Conservation (phyloP, 1,140 invertebrate genomes). For the Rhysida immarginata region DNA sequence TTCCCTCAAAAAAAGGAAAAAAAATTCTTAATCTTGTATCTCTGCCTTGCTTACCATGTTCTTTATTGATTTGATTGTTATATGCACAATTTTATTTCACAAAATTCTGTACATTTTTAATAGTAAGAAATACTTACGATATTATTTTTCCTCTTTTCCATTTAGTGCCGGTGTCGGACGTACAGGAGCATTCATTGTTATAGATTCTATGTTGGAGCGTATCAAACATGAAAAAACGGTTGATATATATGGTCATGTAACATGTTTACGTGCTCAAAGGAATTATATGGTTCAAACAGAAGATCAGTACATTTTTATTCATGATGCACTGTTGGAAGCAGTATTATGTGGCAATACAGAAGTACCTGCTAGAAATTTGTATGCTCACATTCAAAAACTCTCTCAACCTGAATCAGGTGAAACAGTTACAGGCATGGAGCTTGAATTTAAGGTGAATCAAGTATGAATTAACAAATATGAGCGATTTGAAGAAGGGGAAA, state of each 20-base stretch:
- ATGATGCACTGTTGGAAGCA: slow-evolving; percentile 90
- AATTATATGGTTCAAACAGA: slow-evolving; percentile 93
- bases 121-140: no score
- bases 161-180: slow-evolving; percentile 91
- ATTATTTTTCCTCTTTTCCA: no score
- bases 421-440: slow-evolving; percentile 81
- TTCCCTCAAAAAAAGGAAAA: no score
- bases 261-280: slow-evolving; percentile 85
- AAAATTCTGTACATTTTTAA: no score
- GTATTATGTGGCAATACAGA: slow-evolving; percentile 91
- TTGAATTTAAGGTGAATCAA: slow-evolving; percentile 74
- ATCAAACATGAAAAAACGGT: slow-evolving; percentile 91
- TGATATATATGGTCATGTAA: slow-evolving; percentile 98
- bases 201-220: slow-evolving; percentile 91
- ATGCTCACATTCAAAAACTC: slow-evolving; percentile 84
- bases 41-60: no score
- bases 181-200: slow-evolving; percentile 96
- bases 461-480: neutral
- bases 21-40: no score
- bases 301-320: slow-evolving; percentile 99
- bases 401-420: slow-evolving; percentile 46
- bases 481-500: no score
- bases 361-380: slow-evolving; percentile 76
- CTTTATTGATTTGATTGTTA: no score
- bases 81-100: no score